A percentile compares a stretch with the other conserved stretches of the same genome.
These are phyloP conservation scores for Stegastes partitus DNA, from an alignment of 2,113 vertebrate species.

Conservation along the genomic window DNA sequence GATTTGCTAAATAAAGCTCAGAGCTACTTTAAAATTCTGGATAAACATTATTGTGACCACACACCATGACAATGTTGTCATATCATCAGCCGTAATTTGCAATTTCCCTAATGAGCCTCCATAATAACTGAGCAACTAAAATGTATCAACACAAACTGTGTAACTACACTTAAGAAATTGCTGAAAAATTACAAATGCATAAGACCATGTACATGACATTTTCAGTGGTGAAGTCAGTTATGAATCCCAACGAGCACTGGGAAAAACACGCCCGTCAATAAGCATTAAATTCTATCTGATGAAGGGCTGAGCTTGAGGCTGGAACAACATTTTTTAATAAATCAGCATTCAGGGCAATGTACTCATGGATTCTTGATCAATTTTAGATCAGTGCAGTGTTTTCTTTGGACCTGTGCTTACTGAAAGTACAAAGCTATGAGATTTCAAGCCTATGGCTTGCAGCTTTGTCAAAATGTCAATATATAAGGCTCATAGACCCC, in stretches of 20 bases:
- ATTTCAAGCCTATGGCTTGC: too few relatives aligned
- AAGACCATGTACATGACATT: slow-evolving; percentile 6
- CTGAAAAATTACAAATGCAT: slow-evolving; percentile 6
- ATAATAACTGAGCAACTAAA: not conserved
- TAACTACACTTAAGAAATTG: too few relatives aligned
- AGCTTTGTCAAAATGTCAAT: too few relatives aligned
- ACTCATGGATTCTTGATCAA: too few relatives aligned
- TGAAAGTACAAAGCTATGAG: not conserved
- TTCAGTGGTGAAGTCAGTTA: not conserved
- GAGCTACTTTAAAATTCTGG: not conserved
- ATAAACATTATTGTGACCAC: not conserved
- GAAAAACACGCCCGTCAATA: slow-evolving; percentile 15
- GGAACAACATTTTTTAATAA: slow-evolving; percentile 4
- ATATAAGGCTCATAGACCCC: too few relatives aligned
- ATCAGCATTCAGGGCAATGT: not conserved
- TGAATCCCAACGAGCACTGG: slow-evolving; percentile 11
- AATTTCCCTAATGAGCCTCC: not conserved
- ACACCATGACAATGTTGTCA: not conserved
- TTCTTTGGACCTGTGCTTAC: not conserved
- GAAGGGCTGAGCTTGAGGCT: not conserved
- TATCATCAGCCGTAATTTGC: not conserved
- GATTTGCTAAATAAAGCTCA: not conserved
- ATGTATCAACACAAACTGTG: not conserved
- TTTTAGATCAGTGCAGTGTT: not conserved
- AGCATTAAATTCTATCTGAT: not conserved